Percentiles rank a stretch among this genome's conserved stretches.
These are phyloP conservation scores for Vidua macroura DNA, from an alignment of 2,113 vertebrate genomes.

Conservation along the genomic window DNA sequence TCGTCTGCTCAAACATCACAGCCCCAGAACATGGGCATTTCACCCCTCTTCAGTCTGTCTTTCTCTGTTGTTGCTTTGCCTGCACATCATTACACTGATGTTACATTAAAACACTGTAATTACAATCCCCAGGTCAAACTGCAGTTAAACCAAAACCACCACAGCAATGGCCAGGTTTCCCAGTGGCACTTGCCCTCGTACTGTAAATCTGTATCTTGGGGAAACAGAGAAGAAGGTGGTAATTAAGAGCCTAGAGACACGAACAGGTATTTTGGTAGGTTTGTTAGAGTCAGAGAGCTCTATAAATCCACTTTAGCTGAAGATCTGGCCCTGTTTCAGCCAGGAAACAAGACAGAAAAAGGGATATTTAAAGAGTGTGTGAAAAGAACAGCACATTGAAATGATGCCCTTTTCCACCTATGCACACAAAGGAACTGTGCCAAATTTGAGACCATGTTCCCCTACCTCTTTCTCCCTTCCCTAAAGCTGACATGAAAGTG, in stretches of 20 bases:
- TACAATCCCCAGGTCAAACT: not conserved
- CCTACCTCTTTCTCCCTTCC: not conserved
- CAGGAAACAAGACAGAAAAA: not conserved
- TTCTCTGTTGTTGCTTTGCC: not conserved
- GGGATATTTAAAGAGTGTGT: not conserved
- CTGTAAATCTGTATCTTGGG: not conserved
- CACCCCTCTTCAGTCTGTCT: fast-evolving
- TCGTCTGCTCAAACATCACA: not conserved
- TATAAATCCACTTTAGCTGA: not conserved
- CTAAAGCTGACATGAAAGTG: fast-evolving
- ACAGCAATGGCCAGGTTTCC: not conserved
- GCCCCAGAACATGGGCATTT: fast-evolving
- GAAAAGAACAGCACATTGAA: not conserved
- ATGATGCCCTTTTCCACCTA: not conserved
- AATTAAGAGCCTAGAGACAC: not conserved
- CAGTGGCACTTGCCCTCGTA: not conserved
- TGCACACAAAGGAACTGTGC: not conserved
- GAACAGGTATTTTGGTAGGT: not conserved
- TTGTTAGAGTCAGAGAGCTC: not conserved
- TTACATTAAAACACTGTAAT: not conserved
- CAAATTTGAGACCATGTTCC: not conserved
- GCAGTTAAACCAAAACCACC: not conserved
- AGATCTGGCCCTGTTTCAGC: not conserved
- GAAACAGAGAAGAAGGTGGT: not conserved
- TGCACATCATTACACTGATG: not conserved